phyloP scores from a whole-genome alignment of 53 echinoderm and acorn worm genomes.

The Henricia sp. region DNA sequence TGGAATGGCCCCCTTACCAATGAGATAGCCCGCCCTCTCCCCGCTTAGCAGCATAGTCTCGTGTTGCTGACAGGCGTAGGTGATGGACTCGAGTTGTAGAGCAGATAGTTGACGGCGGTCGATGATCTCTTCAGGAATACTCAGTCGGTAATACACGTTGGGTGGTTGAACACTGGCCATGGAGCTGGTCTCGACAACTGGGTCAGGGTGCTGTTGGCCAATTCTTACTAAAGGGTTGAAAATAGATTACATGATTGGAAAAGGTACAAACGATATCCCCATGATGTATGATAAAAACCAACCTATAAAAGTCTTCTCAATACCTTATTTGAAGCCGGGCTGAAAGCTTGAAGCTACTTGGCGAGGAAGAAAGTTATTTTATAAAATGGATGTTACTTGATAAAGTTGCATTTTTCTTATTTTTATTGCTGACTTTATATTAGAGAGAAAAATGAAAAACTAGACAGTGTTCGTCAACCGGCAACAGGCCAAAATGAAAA shows the following conservation, averaged over 20 bases:
- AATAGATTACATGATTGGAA: neutral
- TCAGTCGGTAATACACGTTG: slow-evolving; percentile 83
- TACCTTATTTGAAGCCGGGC: too few relatives aligned
- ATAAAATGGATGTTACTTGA: too few relatives aligned
- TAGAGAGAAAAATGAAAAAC: too few relatives aligned
- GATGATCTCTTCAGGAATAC: slow-evolving; percentile 88
- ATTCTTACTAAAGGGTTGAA: slow-evolving; percentile 76
- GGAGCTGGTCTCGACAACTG: slow-evolving; percentile 97
- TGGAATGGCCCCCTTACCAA: slow-evolving; percentile 64
- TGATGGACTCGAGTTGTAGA: slow-evolving; percentile 93
- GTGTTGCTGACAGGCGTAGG: slow-evolving; percentile 99
- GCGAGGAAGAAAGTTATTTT: too few relatives aligned
- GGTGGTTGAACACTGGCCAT: slow-evolving; percentile 95
- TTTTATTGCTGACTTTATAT: too few relatives aligned
- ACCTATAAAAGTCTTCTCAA: too few relatives aligned
- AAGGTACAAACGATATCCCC: neutral
- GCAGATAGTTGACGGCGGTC: slow-evolving; percentile 90
- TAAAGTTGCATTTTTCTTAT: too few relatives aligned
- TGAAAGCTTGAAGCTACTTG: too few relatives aligned
- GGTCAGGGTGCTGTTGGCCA: slow-evolving; percentile 87
- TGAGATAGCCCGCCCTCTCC: slow-evolving; percentile 88
- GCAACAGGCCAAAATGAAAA: too few relatives aligned
- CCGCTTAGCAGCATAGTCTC: slow-evolving; percentile 86
- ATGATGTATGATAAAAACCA: too few relatives aligned
- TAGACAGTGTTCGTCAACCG: too few relatives aligned